A percentile compares a stretch with the other conserved stretches of the same genome.
phyloP scores from a whole-genome alignment of 1,140 invertebrate genomes.

The Zelostemma sp. region DNA sequence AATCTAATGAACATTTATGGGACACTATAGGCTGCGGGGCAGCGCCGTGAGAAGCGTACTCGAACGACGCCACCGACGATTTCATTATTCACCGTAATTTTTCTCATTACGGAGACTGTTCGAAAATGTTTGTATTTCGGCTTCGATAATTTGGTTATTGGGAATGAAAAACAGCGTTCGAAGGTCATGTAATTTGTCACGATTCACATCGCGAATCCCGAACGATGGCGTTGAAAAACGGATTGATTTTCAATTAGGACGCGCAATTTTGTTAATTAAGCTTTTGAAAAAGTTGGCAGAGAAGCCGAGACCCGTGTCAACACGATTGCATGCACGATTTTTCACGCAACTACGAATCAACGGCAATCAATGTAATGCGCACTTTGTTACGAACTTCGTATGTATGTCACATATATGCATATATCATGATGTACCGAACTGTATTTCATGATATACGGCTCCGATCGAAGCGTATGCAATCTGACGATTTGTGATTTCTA shows the following conservation, averaged over 20 bases:
- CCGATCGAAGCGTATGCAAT: background rate
- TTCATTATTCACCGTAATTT: too few species aligned
- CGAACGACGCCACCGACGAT: constrained; percentile 40
- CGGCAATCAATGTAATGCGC: constrained; percentile 4
- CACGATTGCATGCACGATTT: background rate
- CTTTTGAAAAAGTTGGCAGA: constrained; percentile 2
- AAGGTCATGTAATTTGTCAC: too few species aligned
- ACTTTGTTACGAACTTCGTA: background rate
- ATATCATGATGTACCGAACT: background rate
- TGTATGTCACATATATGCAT: background rate
- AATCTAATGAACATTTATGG: constrained; percentile 29
- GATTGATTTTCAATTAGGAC: too few species aligned
- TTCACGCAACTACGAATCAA: constrained; percentile 4
- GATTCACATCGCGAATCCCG: constrained; percentile 7
- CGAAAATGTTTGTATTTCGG: too few species aligned
- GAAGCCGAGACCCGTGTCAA: background rate
- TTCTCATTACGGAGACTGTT: too few species aligned
- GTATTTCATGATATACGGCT: background rate
- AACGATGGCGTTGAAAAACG: too few species aligned
- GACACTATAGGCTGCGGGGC: constrained; percentile 42
- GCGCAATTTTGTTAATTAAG: background rate
- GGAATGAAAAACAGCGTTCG: too few species aligned
- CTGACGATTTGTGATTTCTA: background rate
- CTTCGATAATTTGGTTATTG: too few species aligned
- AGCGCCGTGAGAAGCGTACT: constrained; percentile 41